Conservation (phyloP, 2,888 invertebrate species). For the Eurytoma adleriae region DNA sequence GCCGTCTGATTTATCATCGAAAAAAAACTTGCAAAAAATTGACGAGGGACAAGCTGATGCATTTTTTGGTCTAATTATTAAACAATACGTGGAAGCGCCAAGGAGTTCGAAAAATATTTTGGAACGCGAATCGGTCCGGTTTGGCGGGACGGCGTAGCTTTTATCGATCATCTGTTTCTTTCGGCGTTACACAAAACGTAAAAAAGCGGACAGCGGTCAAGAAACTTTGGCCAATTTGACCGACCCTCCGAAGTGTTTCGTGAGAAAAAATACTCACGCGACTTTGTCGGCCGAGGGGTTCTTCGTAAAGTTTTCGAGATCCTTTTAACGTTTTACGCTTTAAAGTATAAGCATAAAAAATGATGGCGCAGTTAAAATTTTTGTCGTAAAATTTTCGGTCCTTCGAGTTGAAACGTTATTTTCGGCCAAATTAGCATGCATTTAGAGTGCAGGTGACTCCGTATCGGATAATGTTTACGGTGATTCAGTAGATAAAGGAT, state of each 20-base stretch:
- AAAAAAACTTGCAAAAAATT: neutral
- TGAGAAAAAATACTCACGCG: no score
- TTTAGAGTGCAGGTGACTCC: neutral
- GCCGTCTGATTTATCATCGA: no score
- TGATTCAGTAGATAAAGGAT: neutral
- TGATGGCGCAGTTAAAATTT: neutral
- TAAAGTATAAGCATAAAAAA: neutral
- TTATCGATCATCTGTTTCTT: constrained; percentile 62
- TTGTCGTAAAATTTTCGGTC: neutral
- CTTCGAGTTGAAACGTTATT: neutral
- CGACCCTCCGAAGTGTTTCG: neutral
- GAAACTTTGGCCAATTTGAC: constrained; percentile 29
- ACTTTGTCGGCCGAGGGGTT: neutral
- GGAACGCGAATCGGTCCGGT: constrained; percentile 65
- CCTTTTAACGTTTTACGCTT: neutral
- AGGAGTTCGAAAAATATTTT: constrained; percentile 18
- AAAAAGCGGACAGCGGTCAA: constrained; percentile 25
- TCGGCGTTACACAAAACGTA: neutral
- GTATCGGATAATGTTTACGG: neutral
- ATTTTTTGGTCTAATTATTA: no score
- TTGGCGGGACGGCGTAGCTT: constrained; percentile 64
- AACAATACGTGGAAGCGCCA: neutral
- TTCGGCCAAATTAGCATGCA: neutral
- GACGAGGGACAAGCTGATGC: no score
- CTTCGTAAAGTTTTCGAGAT: neutral